Evolutionary conservation across 2,888 invertebrate genomes (phyloP).

Genomic region (Folsomia candida): DNA sequence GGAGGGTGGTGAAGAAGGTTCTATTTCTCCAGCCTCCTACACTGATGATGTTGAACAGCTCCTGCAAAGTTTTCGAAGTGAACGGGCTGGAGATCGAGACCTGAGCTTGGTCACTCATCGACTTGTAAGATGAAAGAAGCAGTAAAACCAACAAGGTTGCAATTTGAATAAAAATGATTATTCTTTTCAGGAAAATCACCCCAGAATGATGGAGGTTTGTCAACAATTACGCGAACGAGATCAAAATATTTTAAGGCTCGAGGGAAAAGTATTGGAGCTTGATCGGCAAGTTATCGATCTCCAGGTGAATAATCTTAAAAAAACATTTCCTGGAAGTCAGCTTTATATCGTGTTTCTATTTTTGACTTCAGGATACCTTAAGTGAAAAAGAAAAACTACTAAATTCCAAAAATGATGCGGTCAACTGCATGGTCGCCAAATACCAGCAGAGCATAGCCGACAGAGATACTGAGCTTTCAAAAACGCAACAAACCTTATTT

Average conservation of each 20-base stretch:
- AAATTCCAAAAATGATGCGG: conserved; percentile 38
- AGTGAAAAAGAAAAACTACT: conserved; percentile 40
- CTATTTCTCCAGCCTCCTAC: conserved; percentile 9
- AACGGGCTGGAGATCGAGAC: conserved; percentile 13
- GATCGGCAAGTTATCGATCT: conserved; percentile 35
- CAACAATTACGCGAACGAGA: conserved; percentile 39
- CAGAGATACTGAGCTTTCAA: conserved; percentile 35
- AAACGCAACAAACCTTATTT: conserved; percentile 36
- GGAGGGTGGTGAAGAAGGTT: not conserved
- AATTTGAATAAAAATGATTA: no score
- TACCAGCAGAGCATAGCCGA: conserved; percentile 31
- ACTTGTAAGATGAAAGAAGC: no score
- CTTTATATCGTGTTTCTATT: not conserved
- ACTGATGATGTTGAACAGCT: conserved; percentile 28
- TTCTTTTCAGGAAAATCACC: conserved; percentile 28
- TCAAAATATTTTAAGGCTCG: conserved; percentile 32
- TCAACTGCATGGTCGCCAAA: conserved; percentile 32
- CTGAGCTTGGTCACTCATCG: not conserved
- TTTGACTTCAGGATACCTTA: conserved; percentile 39
- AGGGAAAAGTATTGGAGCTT: conserved; percentile 33
- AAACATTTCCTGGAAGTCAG: not conserved
- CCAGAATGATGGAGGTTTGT: conserved; percentile 34
- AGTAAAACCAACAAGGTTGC: no score
- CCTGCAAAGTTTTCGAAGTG: conserved; percentile 23
- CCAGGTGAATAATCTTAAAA: conserved; percentile 27